A percentile compares a stretch with the other conserved stretches of the same genome.
Evolutionary conservation across 2,888 invertebrate species (phyloP).

Genomic region (Tiliacea citrago): DNA sequence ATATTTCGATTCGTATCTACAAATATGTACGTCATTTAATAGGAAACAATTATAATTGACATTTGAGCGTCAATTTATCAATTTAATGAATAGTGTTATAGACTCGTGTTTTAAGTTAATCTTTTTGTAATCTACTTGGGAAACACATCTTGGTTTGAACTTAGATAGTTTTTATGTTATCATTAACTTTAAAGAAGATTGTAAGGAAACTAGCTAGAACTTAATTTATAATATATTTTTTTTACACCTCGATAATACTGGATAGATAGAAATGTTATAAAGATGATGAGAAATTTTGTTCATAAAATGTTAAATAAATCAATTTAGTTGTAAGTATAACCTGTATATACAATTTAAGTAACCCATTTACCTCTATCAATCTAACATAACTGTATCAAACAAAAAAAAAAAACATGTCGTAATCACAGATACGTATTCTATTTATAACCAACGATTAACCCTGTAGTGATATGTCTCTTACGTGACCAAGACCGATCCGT

Average conservation of each 20-base stretch:
- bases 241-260: not conserved
- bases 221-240: not conserved
- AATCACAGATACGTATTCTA: constrained; percentile 40
- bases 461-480: constrained; percentile 42
- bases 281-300: not conserved
- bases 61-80: constrained; percentile 37
- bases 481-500: constrained; percentile 55
- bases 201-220: not conserved
- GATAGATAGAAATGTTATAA: not conserved
- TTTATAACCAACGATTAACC: constrained; percentile 57
- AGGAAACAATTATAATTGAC: constrained; percentile 38
- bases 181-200: not conserved
- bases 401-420: constrained; percentile 25
- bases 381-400: not conserved
- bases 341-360: not conserved
- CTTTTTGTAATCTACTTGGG: not conserved
- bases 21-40: constrained; percentile 19
- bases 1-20: constrained; percentile 43
- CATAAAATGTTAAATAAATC: not conserved
- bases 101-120: not conserved
- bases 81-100: constrained; percentile 26
- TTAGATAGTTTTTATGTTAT: not conserved
- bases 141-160: not conserved
- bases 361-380: constrained; percentile 1
- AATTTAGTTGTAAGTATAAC: not conserved